Base-by-base conservation (phyloP, 2,888 invertebrate genomes). In the Leptinotarsa juncta region DNA sequence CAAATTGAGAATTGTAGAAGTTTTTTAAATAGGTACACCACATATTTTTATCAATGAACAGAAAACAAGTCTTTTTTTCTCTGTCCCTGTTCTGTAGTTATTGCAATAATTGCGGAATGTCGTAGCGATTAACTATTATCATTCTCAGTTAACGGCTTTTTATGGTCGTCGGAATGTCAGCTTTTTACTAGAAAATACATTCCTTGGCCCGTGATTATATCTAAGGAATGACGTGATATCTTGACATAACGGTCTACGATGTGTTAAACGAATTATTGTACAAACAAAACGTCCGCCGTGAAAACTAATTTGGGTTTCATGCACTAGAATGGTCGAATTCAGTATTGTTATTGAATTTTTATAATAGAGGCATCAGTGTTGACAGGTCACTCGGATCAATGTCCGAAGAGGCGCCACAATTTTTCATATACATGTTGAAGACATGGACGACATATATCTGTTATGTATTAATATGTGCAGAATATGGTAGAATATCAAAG, bases 61-160 rank as follows among this genome's bases (percentile, higher is more conserved):
- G 20, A 23, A 5, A 53, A 15, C 51, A 23, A 26, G 14, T 62
- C n/a, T 16, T 62, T 62, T 32, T 62, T 5, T n/a, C 16, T 62
- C 18, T n/a, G 32, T 18, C n/a, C 62, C n/a, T 42, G 32, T 62
- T 62, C 62, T 16, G 57, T 7, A 57, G 57, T 23, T 57, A 20
- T 20, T 62, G 62, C 62, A 55, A 67, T 67, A 67, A 67, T 67
- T 67, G 55, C 32, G 55, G 67, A 67, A 67, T 67, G 55, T 67
- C 67, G 26, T 32, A 67, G 32, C 62, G 62, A 62, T 51, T 53
- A 16, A 62, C 51, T 53, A 67, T 67, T 51, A 67, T 67, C 55
- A 67, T 67, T 53, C 51, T 53, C 32, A 51, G 67, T 50, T 67
- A 67, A 67, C 67, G 67, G 67, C 67, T 53, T 67, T 67, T 67